A percentile compares a stretch with the other conserved stretches of the same genome.
Conservation (phyloP, 2,888 invertebrate genomes). For the Himalopsyche kuldschensis region DNA sequence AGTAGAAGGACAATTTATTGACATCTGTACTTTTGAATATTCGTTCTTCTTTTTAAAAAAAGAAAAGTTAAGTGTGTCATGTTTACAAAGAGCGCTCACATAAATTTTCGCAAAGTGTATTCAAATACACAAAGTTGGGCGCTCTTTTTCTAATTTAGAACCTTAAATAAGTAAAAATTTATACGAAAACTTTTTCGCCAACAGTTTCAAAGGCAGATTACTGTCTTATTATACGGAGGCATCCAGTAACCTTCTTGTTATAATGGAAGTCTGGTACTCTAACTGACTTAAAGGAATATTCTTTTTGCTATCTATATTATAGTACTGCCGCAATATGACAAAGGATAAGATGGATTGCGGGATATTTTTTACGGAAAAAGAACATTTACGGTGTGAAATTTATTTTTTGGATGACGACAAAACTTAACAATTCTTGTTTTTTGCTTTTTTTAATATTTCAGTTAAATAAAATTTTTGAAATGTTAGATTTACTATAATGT, state of each 20-base stretch:
- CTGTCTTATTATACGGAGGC: neutral
- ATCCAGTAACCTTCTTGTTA: neutral
- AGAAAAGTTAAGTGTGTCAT: neutral
- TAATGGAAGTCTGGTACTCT: neutral
- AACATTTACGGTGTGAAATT: neutral
- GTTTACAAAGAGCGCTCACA: neutral
- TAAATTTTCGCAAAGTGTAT: conserved; percentile 2
- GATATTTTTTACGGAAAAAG: neutral
- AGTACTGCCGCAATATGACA: neutral
- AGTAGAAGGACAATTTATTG: neutral
- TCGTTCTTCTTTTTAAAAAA: neutral
- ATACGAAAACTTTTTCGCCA: conserved; percentile 31
- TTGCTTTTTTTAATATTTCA: neutral
- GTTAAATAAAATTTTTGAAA: too few relatives aligned
- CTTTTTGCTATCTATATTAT: neutral
- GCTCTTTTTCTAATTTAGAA: conserved; percentile 34
- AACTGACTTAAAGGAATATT: neutral
- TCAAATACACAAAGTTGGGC: conserved; percentile 18
- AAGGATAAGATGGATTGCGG: neutral
- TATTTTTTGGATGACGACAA: neutral
- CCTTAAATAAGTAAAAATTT: conserved; percentile 28
- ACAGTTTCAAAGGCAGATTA: conserved; percentile 29
- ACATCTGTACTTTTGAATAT: neutral
- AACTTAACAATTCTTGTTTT: neutral
- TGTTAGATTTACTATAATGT: too few relatives aligned